phyloP scores from a whole-genome alignment of 1,140 invertebrate species.

The Hyles vespertilio region DNA sequence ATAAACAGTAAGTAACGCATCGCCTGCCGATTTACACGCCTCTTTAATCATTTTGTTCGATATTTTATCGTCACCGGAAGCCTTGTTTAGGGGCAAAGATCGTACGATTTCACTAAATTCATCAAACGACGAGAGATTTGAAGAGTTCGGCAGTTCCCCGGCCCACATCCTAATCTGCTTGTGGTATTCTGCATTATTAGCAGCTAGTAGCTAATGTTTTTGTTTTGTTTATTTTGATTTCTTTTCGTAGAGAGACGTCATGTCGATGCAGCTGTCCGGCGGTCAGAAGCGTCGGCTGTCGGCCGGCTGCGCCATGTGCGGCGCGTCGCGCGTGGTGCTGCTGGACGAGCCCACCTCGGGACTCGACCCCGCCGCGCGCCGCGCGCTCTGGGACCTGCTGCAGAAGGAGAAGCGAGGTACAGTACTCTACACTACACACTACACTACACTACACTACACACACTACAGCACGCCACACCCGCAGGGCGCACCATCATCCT shows the following conservation, averaged over 20 bases:
- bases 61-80: no score
- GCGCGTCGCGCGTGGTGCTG: conserved; percentile 79
- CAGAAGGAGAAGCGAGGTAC: conserved; percentile 65
- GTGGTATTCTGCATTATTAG: no score
- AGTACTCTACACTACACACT: background rate
- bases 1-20: no score
- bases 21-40: no score
- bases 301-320: conserved; percentile 75
- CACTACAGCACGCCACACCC: background rate
- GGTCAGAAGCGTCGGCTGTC: conserved; percentile 76
- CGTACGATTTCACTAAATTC: no score
- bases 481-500: conserved; percentile 89
- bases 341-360: conserved; percentile 97
- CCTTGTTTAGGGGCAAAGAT: no score
- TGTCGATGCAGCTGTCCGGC: conserved; percentile 69
- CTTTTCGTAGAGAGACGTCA: conserved; percentile 31
- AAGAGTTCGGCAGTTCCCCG: no score
- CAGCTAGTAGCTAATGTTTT: no score
- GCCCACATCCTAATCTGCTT: no score
- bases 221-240: no score
- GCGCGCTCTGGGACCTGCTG: conserved; percentile 94
- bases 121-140: no score
- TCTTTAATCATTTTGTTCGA: no score
- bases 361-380: conserved; percentile 93
- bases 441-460: background rate